These are phyloP conservation scores for Conomelus anceps DNA, from an alignment of 2,888 invertebrate species.

Conservation along the genomic window DNA sequence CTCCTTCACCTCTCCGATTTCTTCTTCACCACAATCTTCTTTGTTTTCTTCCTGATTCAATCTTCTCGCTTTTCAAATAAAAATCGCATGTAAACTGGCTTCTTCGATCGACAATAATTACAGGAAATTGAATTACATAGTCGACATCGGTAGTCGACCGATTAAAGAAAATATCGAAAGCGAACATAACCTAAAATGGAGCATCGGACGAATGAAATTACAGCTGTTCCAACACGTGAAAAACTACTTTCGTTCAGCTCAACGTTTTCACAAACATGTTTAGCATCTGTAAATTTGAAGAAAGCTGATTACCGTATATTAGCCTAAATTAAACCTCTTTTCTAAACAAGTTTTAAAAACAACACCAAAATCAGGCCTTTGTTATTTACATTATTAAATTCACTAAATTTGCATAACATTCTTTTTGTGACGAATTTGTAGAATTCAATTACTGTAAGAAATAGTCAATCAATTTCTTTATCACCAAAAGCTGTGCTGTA, in stretches of 20 bases:
- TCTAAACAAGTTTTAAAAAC: background rate
- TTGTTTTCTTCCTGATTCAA: no score
- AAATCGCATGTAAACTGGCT: background rate
- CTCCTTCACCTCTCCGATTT: background rate
- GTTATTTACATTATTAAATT: background rate
- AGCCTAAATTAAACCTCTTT: background rate
- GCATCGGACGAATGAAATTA: background rate
- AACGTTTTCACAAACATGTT: background rate
- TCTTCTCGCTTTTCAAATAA: background rate
- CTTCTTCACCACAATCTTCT: no score
- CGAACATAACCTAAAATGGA: background rate
- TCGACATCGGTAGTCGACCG: background rate
- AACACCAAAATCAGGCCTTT: background rate
- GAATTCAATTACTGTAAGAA: no score
- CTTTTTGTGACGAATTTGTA: no score
- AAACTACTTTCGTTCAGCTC: background rate
- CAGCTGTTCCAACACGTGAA: background rate
- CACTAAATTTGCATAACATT: background rate
- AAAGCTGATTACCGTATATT: background rate
- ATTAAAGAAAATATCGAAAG: background rate
- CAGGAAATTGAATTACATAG: background rate
- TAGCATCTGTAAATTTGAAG: background rate
- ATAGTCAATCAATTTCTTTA: no score
- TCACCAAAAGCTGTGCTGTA: no score
- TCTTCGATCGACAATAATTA: background rate